phyloP scores from a whole-genome alignment of 1,140 invertebrate genomes.

The Eumaeus atala region DNA sequence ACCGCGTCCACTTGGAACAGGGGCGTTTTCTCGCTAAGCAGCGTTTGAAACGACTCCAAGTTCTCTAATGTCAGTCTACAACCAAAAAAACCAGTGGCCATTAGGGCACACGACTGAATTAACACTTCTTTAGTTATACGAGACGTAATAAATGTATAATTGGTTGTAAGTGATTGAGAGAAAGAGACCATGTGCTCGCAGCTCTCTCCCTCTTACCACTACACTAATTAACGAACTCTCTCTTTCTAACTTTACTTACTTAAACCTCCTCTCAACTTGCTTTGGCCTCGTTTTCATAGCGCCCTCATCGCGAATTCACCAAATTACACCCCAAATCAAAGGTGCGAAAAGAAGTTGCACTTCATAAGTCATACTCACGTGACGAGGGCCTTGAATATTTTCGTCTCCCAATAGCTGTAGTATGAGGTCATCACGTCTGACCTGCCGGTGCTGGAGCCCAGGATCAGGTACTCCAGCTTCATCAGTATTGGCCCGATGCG shows the following conservation, averaged over 20 bases:
- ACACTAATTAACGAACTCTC: not conserved
- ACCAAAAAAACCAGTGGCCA: slow-evolving; percentile 1
- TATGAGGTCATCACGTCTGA: slow-evolving; percentile 79
- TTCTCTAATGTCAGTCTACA: slow-evolving; percentile 80
- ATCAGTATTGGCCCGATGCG: slow-evolving; percentile 84
- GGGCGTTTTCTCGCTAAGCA: slow-evolving; percentile 75
- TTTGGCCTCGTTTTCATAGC: no score
- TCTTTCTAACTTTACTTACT: no score
- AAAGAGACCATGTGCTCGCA: no score
- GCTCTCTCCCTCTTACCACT: no score
- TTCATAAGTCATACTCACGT: slow-evolving; percentile 30
- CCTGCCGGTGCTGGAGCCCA: slow-evolving; percentile 79
- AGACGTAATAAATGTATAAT: no score
- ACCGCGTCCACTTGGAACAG: slow-evolving; percentile 87
- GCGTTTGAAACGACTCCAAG: slow-evolving; percentile 80
- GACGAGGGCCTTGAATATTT: slow-evolving; percentile 75
- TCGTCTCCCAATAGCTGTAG: slow-evolving; percentile 82
- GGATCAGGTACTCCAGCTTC: slow-evolving; percentile 86
- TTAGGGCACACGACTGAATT: no score
- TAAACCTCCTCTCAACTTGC: no score
- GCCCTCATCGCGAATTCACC: no score
- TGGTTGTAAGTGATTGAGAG: no score
- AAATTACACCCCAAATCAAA: no score
- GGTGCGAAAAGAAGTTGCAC: no score
- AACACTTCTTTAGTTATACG: no score